Base-by-base conservation (phyloP, 1,140 invertebrate genomes). In the Phthorimaea operculella region DNA sequence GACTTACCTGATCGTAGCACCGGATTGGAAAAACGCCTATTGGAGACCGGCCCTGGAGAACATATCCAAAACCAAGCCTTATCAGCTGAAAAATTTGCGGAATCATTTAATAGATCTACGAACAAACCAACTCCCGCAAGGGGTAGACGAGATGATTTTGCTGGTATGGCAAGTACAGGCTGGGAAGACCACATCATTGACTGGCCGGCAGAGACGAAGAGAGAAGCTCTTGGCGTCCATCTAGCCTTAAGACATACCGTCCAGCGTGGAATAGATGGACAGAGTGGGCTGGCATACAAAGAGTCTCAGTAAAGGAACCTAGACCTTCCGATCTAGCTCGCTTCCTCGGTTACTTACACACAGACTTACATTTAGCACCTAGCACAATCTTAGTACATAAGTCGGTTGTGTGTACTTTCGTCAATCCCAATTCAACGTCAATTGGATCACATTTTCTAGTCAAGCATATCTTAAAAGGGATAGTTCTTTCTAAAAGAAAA, bases 1-100 rank as follows among this genome's bases (percentile, higher is more conserved):
- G 1, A 33, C 12, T 18, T 58, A 52, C 52, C 45, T 71, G 0
- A 0, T 75, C 16, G 56, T 70, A 28, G 64, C 53, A 5, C 66
- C 69, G 12, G n/a, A 49, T 11, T 73, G 66, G 68, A 51, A 64
- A 21, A 62, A 63, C 28, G 62, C 59, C 5, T 70, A 63, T 49
- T 65, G 64, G 66, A 59, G 50, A 59, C 51, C 59, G 28, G 64
- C 67, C 17, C 55, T 69, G 15, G 36, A 34, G 42, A 53, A 48
- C 0, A 15, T 60, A 51, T 47, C 56, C n/a, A 15, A 52, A 18
- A 53, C 49, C 0, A 42, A 55, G 5, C 67, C 69, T 3, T 49
- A 54, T 34, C 47, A 15, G 6, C 58, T 69, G n/a, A 45, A 36
- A 33, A 56, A 64, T 36, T 51, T 58, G 14, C 14, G 52, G n/a